Base-by-base conservation (phyloP, 2,797 vertebrate genomes). In the Toxotes lorentzi region DNA sequence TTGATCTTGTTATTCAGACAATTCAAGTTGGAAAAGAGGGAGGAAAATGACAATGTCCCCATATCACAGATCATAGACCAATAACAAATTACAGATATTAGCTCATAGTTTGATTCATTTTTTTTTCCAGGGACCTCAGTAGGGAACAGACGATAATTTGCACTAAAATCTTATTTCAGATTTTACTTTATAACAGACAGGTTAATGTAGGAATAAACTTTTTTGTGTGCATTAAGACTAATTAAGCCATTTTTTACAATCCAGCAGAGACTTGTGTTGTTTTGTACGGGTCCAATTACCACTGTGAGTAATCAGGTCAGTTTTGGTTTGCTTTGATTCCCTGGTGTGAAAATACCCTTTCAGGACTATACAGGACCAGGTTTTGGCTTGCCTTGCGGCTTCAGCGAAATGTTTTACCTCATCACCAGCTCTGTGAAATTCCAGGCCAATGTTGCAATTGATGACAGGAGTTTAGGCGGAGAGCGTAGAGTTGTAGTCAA, bases 291-390 rank as follows among this genome's bases (percentile, higher is more conserved):
- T 81, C 73, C 61, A 70, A 63, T 60, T 63, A 74, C 64, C 50
- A n/a, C 73, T 65, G 64, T 61, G 78, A 79, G 30, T 62, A 85
- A 76, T 79, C 83, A 48, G 81, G 70, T 82, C 91, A 86, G 7
- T 65, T 58, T 54, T 23, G 61, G 66, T 75, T 66, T 73, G 79
- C 76, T 79, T 80, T 76, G 69, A 64, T 58, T 81, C 68, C 68
- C 62, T 53, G 45, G 69, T 69, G 87, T 72, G 84, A 81, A 76
- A 61, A 70, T 58, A 68, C 12, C 58, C 62, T 73, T 51, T 73
- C 73, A 64, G 70, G 66, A n/a, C 76, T 73, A 4, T 27, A 35
- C 19, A 50, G 67, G 61, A 63, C 73, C 24, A 38, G 62, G 21
- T 67, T 82, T 81, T 81, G 67, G 78, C 75, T 75, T 51, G 67